Evolutionary conservation across 2,888 invertebrate species (phyloP).

Genomic region (Chymomyza caudatula): DNA sequence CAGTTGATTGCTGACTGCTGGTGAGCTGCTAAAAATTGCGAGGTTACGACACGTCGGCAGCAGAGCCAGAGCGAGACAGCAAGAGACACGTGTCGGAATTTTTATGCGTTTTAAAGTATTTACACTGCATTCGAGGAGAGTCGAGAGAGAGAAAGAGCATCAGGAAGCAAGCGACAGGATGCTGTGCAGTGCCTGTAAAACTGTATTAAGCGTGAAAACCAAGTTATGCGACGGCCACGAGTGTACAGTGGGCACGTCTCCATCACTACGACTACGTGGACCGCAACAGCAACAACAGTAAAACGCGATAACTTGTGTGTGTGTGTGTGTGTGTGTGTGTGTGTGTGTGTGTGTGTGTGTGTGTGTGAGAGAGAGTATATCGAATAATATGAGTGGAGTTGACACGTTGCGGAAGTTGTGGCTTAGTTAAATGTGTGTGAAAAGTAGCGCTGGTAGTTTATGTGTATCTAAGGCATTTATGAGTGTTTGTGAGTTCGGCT

Average conservation of each 20-base stretch:
- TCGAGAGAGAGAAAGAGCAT: neutral
- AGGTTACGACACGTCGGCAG: conserved; percentile 1
- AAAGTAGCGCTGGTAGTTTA: conserved; percentile 33
- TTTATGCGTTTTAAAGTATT: conserved; percentile 70
- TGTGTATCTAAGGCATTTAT: conserved; percentile 13
- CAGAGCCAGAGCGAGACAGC: neutral
- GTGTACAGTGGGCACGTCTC: conserved; percentile 20
- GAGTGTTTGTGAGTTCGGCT: conserved; percentile 1
- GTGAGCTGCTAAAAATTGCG: conserved; percentile 6
- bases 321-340: conserved; percentile 13
- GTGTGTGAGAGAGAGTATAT: neutral
- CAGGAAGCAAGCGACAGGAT: conserved; percentile 15
- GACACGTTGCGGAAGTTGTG: conserved; percentile 71
- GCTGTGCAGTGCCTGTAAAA: conserved; percentile 55
- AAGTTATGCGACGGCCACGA: conserved; percentile 56
- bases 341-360: neutral
- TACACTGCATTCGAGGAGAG: conserved; percentile 36
- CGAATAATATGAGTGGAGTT: conserved; percentile 17
- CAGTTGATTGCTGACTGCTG: conserved; percentile 58
- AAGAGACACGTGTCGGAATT: conserved; percentile 70
- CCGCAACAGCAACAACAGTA: neutral
- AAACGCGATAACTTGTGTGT: conserved; percentile 2
- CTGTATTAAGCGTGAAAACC: conserved; percentile 68
- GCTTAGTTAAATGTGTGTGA: conserved; percentile 53
- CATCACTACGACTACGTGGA: conserved; percentile 23